Evolutionary conservation across 1,140 invertebrate species (phyloP).

Genomic region (Temnothorax curvispinosus): DNA sequence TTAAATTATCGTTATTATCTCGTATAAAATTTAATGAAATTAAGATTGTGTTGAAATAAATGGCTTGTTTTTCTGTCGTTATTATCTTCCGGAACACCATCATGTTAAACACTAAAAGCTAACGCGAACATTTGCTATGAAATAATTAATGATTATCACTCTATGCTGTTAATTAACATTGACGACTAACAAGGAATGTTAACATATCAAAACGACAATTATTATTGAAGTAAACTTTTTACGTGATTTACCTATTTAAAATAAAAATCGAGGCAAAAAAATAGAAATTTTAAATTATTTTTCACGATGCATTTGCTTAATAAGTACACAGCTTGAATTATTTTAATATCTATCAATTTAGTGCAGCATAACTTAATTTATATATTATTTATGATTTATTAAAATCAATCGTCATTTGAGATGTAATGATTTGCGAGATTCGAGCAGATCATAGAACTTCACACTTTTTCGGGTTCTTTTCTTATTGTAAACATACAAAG

Average conservation of each 20-base stretch:
- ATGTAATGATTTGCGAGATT: neutral
- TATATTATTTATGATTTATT: neutral
- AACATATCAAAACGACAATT: neutral
- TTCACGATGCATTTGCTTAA: neutral
- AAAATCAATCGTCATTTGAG: neutral
- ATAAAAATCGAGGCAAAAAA: neutral
- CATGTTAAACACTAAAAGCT: neutral
- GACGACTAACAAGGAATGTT: neutral
- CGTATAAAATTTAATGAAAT: neutral
- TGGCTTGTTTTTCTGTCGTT: neutral
- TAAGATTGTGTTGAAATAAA: neutral
- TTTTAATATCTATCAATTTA: neutral
- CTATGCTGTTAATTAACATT: neutral
- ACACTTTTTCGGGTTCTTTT: neutral
- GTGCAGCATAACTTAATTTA: neutral
- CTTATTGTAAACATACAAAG: neutral
- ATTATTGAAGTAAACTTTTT: neutral
- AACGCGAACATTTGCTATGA: neutral
- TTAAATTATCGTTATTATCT: constrained; percentile 14
- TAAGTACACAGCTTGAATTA: neutral
- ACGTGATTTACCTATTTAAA: neutral
- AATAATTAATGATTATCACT: neutral
- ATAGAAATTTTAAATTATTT: neutral
- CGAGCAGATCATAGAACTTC: neutral
- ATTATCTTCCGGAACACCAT: neutral